Conservation (phyloP, 2,888 invertebrate species). For the Amphipoea lucens region DNA sequence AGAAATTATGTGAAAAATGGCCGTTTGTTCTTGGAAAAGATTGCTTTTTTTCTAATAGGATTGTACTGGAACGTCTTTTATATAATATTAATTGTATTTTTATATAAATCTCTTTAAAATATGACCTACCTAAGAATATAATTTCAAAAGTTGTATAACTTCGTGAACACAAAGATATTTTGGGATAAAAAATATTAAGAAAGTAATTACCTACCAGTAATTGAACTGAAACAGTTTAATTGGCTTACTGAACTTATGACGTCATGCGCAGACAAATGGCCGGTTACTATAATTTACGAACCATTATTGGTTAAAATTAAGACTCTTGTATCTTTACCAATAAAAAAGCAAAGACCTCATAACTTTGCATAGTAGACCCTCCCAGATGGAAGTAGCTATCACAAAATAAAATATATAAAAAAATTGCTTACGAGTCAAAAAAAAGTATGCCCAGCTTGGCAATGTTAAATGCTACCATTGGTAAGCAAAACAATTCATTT, state of each 20-base stretch:
- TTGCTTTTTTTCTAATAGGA: constrained; percentile 29
- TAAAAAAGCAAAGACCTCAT: no score
- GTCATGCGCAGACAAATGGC: neutral
- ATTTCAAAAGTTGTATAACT: constrained; percentile 8
- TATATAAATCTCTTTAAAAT: neutral
- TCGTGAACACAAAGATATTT: neutral
- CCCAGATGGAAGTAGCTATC: no score
- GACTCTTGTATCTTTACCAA: no score
- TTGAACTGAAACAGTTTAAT: neutral
- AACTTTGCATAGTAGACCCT: no score
- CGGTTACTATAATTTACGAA: neutral
- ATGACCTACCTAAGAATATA: neutral
- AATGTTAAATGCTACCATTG: no score
- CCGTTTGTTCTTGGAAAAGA: constrained; percentile 47
- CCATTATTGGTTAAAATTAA: neutral
- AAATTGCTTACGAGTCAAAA: no score
- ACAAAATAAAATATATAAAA: no score
- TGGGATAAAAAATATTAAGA: neutral
- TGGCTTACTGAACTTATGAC: neutral
- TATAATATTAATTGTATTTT: constrained; percentile 16
- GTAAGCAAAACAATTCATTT: no score
- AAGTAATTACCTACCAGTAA: neutral
- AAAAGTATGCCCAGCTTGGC: no score
- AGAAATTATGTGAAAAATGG: constrained; percentile 46
- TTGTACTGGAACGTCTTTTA: neutral